Evolutionary conservation across 2,797 vertebrate genomes (phyloP).

Genomic region (Bufotes viridis): DNA sequence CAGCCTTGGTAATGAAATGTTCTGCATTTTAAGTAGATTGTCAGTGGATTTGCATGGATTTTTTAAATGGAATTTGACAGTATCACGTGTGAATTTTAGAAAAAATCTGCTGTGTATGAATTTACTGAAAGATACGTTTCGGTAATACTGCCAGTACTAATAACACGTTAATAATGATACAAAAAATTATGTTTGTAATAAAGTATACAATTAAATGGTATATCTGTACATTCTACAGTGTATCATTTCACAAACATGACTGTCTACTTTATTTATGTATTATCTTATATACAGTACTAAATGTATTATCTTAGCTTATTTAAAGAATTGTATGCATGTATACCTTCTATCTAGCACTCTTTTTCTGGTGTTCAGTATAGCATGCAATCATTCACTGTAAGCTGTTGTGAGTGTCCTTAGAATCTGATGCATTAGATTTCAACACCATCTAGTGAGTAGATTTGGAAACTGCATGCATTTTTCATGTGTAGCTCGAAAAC

Average conservation of each 20-base stretch:
- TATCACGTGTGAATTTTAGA: no score
- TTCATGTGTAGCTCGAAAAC: neutral
- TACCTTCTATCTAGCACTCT: neutral
- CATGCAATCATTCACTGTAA: neutral
- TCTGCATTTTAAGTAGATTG: no score
- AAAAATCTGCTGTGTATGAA: no score
- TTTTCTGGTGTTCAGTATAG: neutral
- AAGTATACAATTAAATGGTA: neutral
- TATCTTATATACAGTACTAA: neutral
- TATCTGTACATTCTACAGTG: neutral
- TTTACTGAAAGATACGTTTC: no score
- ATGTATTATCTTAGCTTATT: neutral
- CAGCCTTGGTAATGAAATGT: no score
- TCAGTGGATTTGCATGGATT: no score
- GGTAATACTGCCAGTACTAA: neutral
- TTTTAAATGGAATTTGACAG: no score
- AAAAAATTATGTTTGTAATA: no score
- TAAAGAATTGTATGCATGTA: neutral
- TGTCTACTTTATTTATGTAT: neutral
- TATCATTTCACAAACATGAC: neutral
- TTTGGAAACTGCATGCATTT: constrained; percentile 48
- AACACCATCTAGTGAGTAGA: constrained; percentile 59
- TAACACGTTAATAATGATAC: neutral
- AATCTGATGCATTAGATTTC: constrained; percentile 52
- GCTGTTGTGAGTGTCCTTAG: neutral